Evolutionary conservation across 2,113 vertebrate genomes (phyloP).

Genomic region (Dipodomys stephensi): DNA sequence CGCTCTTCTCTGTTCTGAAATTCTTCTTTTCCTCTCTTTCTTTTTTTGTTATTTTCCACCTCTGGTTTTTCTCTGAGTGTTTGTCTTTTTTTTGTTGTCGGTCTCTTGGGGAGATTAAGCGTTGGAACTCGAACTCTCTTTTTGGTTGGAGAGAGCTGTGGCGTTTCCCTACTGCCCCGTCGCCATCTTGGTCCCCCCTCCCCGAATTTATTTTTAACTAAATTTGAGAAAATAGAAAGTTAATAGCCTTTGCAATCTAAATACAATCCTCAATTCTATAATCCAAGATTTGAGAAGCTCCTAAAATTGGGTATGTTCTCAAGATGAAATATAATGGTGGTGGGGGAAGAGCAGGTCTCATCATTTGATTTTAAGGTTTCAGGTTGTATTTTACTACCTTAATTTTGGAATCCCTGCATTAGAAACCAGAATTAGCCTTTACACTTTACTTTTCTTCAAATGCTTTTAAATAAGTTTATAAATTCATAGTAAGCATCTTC

Average conservation of each 20-base stretch:
- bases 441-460: constrained; percentile 68
- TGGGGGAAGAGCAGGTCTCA: constrained; percentile 1
- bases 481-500: constrained; percentile 44
- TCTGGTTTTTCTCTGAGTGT: no score
- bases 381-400: constrained; percentile 55
- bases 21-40: no score
- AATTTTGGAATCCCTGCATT: constrained; percentile 72
- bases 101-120: no score
- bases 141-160: no score
- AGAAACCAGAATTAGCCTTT: constrained; percentile 70
- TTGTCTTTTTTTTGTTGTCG: no score
- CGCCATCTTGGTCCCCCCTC: no score
- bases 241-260: neutral
- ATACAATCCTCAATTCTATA: neutral
- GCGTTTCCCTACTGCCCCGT: no score
- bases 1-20: no score
- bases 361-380: constrained; percentile 68
- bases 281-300: constrained; percentile 25
- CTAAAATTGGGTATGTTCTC: neutral
- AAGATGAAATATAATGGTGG: neutral
- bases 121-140: no score
- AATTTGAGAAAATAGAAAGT: constrained; percentile 8
- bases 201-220: constrained; percentile 49
- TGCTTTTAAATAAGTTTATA: constrained; percentile 64
- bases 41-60: no score